Evolutionary conservation across 1,140 invertebrate genomes (phyloP).

Genomic region (Formica selysi): DNA sequence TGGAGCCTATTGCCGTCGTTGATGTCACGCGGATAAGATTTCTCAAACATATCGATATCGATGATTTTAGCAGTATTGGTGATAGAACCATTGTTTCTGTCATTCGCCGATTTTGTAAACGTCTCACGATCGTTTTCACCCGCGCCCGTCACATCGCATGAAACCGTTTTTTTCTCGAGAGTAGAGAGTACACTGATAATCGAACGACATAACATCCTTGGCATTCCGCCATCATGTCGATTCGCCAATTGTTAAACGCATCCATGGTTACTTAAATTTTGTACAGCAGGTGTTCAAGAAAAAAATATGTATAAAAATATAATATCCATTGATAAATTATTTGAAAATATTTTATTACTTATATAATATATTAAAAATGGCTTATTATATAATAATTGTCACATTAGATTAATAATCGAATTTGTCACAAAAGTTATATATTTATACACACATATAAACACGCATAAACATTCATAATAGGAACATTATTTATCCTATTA

Average conservation of each 20-base stretch:
- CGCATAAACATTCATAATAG: constrained; percentile 11
- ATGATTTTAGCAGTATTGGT: constrained; percentile 46
- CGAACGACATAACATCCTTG: constrained; percentile 52
- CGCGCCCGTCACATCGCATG: constrained; percentile 64
- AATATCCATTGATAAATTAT: constrained; percentile 10
- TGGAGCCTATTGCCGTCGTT: not conserved
- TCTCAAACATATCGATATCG: constrained; percentile 37
- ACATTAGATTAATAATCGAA: constrained; percentile 21
- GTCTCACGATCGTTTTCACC: constrained; percentile 31
- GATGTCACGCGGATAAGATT: constrained; percentile 4
- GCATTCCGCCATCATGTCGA: constrained; percentile 39
- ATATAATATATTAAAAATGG: not conserved
- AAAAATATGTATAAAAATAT: constrained; percentile 22
- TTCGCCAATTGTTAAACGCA: constrained; percentile 77
- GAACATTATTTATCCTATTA: constrained; percentile 4
- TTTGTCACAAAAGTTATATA: not conserved
- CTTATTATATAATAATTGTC: too few species aligned
- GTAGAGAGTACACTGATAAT: constrained; percentile 44
- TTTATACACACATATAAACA: not conserved
- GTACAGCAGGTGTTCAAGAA: constrained; percentile 42
- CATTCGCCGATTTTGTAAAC: constrained; percentile 60
- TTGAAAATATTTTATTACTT: constrained; percentile 14
- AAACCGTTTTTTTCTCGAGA: constrained; percentile 31
- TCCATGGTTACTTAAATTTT: constrained; percentile 73
- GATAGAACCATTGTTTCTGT: constrained; percentile 67